Evolutionary conservation across 2,113 vertebrate genomes (phyloP), one percentile per base, ranked within the genome.

Genomic region (Gymnorhina tibicen): DNA sequence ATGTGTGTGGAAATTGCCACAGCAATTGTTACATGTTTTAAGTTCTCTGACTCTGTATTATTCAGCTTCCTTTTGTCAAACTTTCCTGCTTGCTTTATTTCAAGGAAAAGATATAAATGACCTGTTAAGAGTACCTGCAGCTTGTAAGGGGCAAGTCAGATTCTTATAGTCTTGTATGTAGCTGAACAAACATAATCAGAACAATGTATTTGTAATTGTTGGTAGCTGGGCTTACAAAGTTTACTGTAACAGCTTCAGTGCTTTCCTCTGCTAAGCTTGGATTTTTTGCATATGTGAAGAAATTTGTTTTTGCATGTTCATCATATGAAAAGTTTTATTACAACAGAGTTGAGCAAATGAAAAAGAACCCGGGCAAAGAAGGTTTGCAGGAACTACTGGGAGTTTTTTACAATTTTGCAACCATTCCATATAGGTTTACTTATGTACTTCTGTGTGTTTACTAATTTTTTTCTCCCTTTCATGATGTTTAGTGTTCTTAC

Each of bases 381-480:
- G 9, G 35, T 69, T 84, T 86, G 19, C 7, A 39, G 23, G 11
- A 19, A 30, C 6, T 58, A 5, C 10, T 77, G 10, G 4, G 49
- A 56, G 6, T 19, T 44, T 80, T 79, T 59, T 49, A 63, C 6
- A 46, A 13, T 46, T 83, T 86, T 81, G 4, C 6, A 70, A 16
- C 11, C 2, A 15, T 9, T 11, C 4, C n/a, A 8, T 30, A 7
- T 13, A 56, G 5, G 12, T 28, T 16, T 32, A n/a, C 1, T 13
- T 30, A 16, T 22, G 1, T 39, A 63, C 15, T 56, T 63, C 9
- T 72, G 0, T 47, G 6, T 59, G 5, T 47, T 81, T 41, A 37
- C 26, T 33, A 37, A 9, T 58, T 81, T 76, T 63, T 78, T 82
- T 56, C 15, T 24, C 15, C 15, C 7, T 37, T 55, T 78, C 22